phyloP scores from a whole-genome alignment of 2,113 vertebrate species.

The Neopipo cinnamomea region DNA sequence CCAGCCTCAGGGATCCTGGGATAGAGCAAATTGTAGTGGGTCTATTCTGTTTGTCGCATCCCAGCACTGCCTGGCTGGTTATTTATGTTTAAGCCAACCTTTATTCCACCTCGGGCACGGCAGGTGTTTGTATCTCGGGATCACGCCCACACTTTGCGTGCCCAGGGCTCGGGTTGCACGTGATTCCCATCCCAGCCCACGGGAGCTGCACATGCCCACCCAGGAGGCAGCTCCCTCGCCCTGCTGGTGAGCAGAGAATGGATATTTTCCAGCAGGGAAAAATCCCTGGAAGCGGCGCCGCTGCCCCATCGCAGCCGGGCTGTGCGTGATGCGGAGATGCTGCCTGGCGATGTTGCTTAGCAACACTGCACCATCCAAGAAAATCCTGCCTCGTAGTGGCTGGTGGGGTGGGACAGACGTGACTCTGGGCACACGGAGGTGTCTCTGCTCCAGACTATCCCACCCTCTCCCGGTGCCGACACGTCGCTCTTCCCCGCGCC shows the following conservation, averaged over 20 bases:
- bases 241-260: constrained; percentile 13
- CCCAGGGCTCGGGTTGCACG: neutral
- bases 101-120: neutral
- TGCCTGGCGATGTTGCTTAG: constrained; percentile 75
- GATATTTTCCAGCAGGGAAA: neutral
- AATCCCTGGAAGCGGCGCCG: neutral
- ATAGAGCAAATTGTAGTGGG: rapidly evolving
- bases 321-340: constrained; percentile 44
- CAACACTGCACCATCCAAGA: constrained; percentile 71
- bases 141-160: neutral
- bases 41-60: neutral
- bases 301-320: constrained; percentile 3
- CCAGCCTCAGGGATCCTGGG: rapidly evolving
- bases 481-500: neutral
- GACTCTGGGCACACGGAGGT: constrained; percentile 29
- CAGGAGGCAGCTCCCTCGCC: neutral
- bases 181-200: neutral
- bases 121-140: neutral
- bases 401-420: constrained; percentile 15
- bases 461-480: neutral
- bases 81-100: neutral
- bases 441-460: neutral
- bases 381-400: constrained; percentile 51
- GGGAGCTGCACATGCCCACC: neutral
- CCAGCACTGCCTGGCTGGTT: neutral